These are phyloP conservation scores for Rhinophrynus dorsalis DNA, from an alignment of 2,797 vertebrate genomes.

Conservation along the genomic window DNA sequence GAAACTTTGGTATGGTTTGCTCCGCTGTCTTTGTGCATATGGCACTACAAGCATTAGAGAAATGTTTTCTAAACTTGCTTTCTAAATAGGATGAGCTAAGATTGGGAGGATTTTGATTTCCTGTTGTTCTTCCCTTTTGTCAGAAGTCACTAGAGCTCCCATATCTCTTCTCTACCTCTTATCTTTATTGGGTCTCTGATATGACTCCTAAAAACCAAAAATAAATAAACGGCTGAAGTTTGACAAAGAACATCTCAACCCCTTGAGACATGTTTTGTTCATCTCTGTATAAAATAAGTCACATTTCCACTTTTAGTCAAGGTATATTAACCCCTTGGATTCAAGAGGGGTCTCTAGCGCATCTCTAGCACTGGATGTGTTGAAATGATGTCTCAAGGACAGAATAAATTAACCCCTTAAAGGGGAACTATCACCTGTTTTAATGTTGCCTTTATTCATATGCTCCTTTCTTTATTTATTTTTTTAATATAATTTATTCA, in stretches of 20 bases:
- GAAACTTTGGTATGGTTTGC: no score
- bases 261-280: not conserved
- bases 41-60: not conserved
- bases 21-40: no score
- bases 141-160: constrained; percentile 20
- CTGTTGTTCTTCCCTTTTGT: constrained; percentile 38
- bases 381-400: no score
- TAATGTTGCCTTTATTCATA: no score
- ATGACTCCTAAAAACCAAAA: constrained; percentile 1
- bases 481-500: no score
- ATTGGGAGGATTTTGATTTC: constrained; percentile 36
- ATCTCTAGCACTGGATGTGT: no score
- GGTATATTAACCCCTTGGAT: no score
- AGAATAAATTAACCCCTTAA: no score
- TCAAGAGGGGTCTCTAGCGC: no score
- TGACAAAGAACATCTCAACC: constrained; percentile 9
- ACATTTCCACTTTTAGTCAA: not conserved
- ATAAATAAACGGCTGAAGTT: constrained; percentile 18
- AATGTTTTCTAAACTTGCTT: not conserved
- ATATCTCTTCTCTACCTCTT: constrained; percentile 24
- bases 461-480: no score
- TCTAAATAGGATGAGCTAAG: constrained; percentile 22
- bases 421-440: no score
- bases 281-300: not conserved
- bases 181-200: constrained; percentile 30